Percentiles rank a stretch among this genome's conserved stretches.
Evolutionary conservation across 1,140 invertebrate genomes (phyloP).

Genomic region (Rhopalosiphum padi): DNA sequence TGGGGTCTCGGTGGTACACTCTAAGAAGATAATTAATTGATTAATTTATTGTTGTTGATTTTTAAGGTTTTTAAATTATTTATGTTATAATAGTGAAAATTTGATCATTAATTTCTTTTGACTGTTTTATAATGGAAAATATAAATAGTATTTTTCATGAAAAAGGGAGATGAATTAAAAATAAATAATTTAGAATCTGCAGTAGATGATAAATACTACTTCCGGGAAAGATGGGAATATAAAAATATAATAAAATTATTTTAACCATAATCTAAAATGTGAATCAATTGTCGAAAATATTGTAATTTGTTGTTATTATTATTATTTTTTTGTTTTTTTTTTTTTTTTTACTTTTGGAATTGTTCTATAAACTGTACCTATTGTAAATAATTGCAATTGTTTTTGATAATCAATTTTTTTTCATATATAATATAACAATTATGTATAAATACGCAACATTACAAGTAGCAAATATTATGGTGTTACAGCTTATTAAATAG

Average conservation of each 20-base stretch:
- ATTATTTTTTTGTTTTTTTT: neutral
- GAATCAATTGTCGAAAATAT: neutral
- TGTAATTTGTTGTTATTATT: neutral
- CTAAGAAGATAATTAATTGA: neutral
- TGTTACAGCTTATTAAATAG: neutral
- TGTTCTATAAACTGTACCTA: neutral
- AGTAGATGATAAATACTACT: neutral
- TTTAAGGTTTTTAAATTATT: neutral
- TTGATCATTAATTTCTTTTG: neutral
- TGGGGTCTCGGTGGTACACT: neutral
- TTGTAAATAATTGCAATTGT: slow-evolving; percentile 2
- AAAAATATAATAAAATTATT: neutral
- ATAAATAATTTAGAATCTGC: neutral
- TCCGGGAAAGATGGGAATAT: neutral
- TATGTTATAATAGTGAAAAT: neutral
- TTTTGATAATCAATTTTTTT: slow-evolving; percentile 23
- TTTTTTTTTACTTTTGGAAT: neutral
- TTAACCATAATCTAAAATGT: neutral
- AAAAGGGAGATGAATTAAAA: neutral
- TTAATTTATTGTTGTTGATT: neutral
- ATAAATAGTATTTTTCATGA: neutral
- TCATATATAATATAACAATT: neutral
- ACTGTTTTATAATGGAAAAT: neutral
- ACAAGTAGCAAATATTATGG: neutral
- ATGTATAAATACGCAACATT: neutral